phyloP scores from a whole-genome alignment of 2,888 invertebrate genomes.

The Tenthredo mesomela region DNA sequence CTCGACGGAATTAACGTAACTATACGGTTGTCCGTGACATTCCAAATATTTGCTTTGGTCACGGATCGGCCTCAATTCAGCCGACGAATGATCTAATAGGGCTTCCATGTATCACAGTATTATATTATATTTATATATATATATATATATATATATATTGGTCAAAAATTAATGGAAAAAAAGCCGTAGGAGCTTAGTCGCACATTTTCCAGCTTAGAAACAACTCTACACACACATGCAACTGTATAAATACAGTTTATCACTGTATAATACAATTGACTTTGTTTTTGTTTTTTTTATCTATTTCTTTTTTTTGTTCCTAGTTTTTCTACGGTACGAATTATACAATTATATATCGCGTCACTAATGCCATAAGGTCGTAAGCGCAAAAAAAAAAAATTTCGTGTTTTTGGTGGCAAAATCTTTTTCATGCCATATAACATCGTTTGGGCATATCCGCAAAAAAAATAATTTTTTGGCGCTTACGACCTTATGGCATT shows the following conservation, averaged over 20 bases:
- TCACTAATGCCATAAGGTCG: no score
- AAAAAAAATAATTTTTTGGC: no score
- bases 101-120: constrained; percentile 22
- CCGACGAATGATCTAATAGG: constrained; percentile 35
- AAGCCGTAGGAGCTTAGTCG: not conserved
- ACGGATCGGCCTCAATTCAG: constrained; percentile 38
- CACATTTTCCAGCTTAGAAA: not conserved
- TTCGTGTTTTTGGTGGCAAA: no score
- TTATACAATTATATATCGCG: no score
- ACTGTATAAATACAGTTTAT: not conserved
- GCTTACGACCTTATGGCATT: no score
- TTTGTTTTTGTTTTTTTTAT: not conserved
- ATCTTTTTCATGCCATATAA: no score
- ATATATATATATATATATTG: not conserved
- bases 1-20: constrained; percentile 8
- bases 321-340: not conserved
- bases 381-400: no score
- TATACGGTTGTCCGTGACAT: constrained; percentile 1
- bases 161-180: constrained; percentile 12
- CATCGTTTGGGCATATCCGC: no score
- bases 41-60: constrained; percentile 43
- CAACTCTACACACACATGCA: not conserved
- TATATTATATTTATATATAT: not conserved
- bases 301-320: not conserved
- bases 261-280: not conserved